Percentiles rank a stretch among this genome's conserved stretches.
Conservation (phyloP, 2,113 vertebrate genomes). For the Triplophysa dalaica region DNA sequence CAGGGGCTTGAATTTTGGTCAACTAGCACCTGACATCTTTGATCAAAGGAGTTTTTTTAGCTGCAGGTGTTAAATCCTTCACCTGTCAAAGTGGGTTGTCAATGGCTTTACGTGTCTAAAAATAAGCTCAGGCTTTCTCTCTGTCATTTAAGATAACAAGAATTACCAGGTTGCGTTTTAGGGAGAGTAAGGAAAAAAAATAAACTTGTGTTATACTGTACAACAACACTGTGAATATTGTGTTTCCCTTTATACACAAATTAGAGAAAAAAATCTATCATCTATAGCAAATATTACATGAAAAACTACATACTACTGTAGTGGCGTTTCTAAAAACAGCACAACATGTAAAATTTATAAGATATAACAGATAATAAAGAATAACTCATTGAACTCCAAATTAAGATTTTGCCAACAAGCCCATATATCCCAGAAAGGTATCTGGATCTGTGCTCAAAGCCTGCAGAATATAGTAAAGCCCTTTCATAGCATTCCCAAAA, state of each 20-base stretch:
- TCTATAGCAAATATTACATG: neutral
- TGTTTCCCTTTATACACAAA: neutral
- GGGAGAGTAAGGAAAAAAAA: slow-evolving; percentile 5
- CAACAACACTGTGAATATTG: neutral
- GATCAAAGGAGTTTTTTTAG: neutral
- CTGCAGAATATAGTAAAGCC: neutral
- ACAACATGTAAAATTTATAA: neutral
- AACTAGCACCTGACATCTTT: neutral
- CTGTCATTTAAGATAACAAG: slow-evolving; percentile 10
- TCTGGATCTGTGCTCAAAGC: neutral
- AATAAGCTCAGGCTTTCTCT: slow-evolving; percentile 14
- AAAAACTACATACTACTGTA: neutral
- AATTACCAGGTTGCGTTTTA: slow-evolving; percentile 22
- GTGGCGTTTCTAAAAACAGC: neutral
- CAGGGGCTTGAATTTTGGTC: neutral
- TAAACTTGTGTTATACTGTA: neutral
- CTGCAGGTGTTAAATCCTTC: neutral
- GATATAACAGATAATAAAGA: neutral
- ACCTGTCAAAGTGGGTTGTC: neutral
- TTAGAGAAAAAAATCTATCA: neutral
- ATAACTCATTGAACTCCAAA: neutral
- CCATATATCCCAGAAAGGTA: neutral
- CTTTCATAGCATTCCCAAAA: neutral
- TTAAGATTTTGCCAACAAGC: neutral
- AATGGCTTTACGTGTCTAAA: slow-evolving; percentile 23